A percentile compares a stretch with the other conserved stretches of the same genome.
Conservation (phyloP, 2,113 vertebrate species). For the Cygnus atratus region DNA sequence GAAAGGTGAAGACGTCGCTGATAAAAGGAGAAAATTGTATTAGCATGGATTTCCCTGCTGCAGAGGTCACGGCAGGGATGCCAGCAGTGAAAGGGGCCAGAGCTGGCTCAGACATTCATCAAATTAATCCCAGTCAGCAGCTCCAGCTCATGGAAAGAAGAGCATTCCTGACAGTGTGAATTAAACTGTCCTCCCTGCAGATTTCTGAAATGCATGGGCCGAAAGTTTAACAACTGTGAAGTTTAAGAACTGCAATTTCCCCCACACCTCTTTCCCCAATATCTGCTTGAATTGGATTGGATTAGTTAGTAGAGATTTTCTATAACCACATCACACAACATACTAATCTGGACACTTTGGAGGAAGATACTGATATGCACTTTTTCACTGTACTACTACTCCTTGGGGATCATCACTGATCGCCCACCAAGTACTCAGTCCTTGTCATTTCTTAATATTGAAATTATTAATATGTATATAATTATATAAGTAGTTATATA, state of each 20-base stretch:
- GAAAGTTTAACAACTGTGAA: neutral
- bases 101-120: neutral
- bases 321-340: neutral
- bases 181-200: neutral
- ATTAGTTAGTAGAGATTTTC: neutral
- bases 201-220: neutral
- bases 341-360: neutral
- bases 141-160: neutral
- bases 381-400: neutral
- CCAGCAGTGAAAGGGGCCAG: neutral
- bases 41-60: neutral
- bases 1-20: constrained; percentile 32
- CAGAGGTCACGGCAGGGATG: neutral
- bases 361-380: rapidly evolving
- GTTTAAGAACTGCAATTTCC: neutral
- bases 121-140: neutral
- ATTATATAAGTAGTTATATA: too few species aligned
- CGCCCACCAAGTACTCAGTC: neutral
- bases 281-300: neutral
- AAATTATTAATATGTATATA: too few species aligned
- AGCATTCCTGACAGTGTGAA: neutral
- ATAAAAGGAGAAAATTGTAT: constrained; percentile 1
- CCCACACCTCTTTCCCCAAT: neutral
- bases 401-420: neutral
- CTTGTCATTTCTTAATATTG: neutral